Evolutionary conservation across 1,140 invertebrate genomes (phyloP).

Genomic region (Papilio glaucus): DNA sequence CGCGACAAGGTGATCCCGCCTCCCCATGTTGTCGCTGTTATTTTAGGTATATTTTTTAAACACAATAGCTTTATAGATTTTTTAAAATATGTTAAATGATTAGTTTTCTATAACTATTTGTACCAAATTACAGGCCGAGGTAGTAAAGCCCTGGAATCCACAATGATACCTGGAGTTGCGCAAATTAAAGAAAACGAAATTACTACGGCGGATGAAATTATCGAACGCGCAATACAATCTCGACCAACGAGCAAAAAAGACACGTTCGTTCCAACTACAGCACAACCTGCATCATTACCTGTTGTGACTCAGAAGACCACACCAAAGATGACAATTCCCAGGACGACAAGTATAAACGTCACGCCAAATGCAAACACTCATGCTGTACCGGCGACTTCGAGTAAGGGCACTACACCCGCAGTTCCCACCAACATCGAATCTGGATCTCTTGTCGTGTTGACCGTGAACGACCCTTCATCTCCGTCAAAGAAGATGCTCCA

Average conservation of each 20-base stretch:
- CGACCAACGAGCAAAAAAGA: conserved; percentile 39
- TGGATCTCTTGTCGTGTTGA: conserved; percentile 72
- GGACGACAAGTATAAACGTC: too few relatives aligned
- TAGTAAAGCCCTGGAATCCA: conserved; percentile 54
- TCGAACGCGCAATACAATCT: conserved; percentile 48
- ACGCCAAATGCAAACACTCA: conserved; percentile 43
- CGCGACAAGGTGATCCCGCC: too few relatives aligned
- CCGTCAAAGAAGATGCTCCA: conserved; percentile 76
- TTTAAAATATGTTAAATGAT: too few relatives aligned
- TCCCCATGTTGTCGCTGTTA: too few relatives aligned
- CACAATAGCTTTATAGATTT: too few relatives aligned
- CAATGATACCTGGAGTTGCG: conserved; percentile 40
- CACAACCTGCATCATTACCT: conserved; percentile 41
- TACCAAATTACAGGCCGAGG: conserved; percentile 54
- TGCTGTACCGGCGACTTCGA: neutral
- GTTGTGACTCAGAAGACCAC: conserved; percentile 39
- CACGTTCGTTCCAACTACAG: neutral
- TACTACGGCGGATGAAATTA: conserved; percentile 58
- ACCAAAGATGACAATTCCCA: conserved; percentile 35
- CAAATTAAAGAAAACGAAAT: conserved; percentile 20
- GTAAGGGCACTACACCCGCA: conserved; percentile 40
- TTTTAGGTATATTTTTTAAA: too few relatives aligned
- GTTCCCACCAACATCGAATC: conserved; percentile 67
- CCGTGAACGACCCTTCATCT: conserved; percentile 69
- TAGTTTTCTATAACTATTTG: neutral